Percentiles rank a stretch among this genome's conserved stretches.
phyloP scores from a whole-genome alignment of 2,797 vertebrate genomes.

The Karalla daura region DNA sequence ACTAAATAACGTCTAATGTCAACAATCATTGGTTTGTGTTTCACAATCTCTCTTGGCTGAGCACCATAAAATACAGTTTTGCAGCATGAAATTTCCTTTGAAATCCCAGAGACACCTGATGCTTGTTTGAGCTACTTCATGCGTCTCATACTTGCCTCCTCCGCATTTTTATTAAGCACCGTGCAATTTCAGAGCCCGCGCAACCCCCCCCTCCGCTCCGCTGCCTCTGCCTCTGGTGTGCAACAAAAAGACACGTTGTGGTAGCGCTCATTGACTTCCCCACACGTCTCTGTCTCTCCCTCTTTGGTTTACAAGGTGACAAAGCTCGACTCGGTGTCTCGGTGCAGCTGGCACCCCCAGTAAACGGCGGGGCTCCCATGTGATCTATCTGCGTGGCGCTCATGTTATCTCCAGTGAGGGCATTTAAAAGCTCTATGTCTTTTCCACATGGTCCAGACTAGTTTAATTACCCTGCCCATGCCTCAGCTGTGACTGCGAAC shows the following conservation, averaged over 20 bases:
- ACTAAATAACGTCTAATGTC: conserved; percentile 63
- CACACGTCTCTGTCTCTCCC: conserved; percentile 45
- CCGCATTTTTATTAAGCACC: conserved; percentile 66
- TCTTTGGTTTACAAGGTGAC: conserved; percentile 83
- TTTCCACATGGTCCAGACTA: conserved; percentile 82
- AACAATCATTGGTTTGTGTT: conserved; percentile 65
- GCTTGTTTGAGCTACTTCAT: conserved; percentile 74
- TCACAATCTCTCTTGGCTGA: conserved; percentile 57
- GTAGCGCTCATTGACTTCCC: conserved; percentile 47
- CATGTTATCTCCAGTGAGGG: conserved; percentile 80
- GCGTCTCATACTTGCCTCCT: conserved; percentile 58
- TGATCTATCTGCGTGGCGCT: conserved; percentile 76
- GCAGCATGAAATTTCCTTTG: conserved; percentile 73
- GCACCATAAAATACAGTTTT: conserved; percentile 65
- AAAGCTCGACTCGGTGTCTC: conserved; percentile 74
- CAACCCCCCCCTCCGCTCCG: conserved; percentile 44
- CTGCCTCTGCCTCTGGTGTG: conserved; percentile 66
- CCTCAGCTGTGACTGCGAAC: conserved; percentile 77
- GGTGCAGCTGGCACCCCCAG: conserved; percentile 81
- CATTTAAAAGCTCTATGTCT: conserved; percentile 81
- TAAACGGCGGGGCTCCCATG: conserved; percentile 72
- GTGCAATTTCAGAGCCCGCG: conserved; percentile 53
- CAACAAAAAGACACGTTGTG: conserved; percentile 66
- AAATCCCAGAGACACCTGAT: conserved; percentile 77
- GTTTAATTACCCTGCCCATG: conserved; percentile 77